Evolutionary conservation across 2,113 vertebrate genomes (phyloP), one percentile per base, ranked within the genome.

Genomic region (Limanda limanda): DNA sequence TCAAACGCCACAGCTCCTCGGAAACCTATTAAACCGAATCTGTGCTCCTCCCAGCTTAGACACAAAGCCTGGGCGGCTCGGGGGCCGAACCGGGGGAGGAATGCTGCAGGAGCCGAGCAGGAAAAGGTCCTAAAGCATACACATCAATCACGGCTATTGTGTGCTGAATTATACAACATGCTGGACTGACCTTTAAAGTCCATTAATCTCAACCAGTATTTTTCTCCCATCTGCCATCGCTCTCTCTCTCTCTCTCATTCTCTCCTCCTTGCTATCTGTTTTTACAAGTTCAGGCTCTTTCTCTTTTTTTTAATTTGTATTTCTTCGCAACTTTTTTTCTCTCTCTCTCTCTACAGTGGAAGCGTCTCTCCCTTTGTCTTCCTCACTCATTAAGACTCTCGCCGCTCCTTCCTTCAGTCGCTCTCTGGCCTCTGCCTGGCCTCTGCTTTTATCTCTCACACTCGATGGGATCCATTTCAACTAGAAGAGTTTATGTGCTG

Each of bases 181-280:
- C 89, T 80, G 91, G 74, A 89, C 86, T 94, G 92, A 94, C 93
- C 94, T 95, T 95, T 94, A 89, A 85, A 93, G 89, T 89, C 90
- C 89, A 93, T 93, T 93, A 86, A 92, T 91, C 91, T 88, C 89
- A 84, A 89, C 89, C 88, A 89, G 90, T 89, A 93, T 93, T 91
- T 93, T 90, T 87, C 90, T 89, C 80, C 79, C 86, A 90, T 92
- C 88, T 88, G 87, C 89, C 88, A 89, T 82, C 83, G 87, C 70
- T 12, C 40, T 40, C 75, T 74, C 70, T 11, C 40, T 42, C 75
- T 74, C 64, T 55, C 63, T 83, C 66, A 48, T 73, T 71, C 42
- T 60, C 61, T 64, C 24, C 48, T 73, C 45, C 31, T 61, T 37
- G 0, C 81, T 82, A 87, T 92, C 91, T 88, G 71, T 91, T 86